Evolutionary conservation across 2,888 invertebrate species (phyloP), one percentile per base, ranked within the genome.

Genomic region (Dynastes hyllus): DNA sequence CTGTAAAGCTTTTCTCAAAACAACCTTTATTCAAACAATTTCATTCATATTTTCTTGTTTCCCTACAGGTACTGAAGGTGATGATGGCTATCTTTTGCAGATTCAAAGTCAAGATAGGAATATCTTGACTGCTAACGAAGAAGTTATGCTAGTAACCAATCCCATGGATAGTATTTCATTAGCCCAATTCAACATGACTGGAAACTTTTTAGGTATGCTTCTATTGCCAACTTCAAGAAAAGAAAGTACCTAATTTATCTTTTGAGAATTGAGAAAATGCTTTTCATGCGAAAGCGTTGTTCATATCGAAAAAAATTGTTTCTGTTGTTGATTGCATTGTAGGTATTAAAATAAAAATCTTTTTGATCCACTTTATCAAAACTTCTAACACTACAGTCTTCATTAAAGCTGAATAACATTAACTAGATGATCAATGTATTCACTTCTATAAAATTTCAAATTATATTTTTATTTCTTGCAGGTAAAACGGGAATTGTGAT

Each of bases 191-290:
- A 87, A 86, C 77, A 79, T 89, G 37, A 84, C 85, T 29, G 89
- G 88, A 61, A 85, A 85, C 77, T 89, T 89, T 83, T 84, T 89
- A 81, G 89, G 89, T 87, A 84, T 61, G 22, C 32, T 4, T 29
- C 5, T 16, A 53, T 3, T 16, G n/a, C 16, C 16, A 53, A 16
- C 53, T 53, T 53, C 4, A 2, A 53, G 2, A 13, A 51, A 51
- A 51, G 2, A 13, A 13, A n/a, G 51, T 51, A 51, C 22, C 22
- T 22, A 22, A 22, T 22, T 22, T 22, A 13, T 50, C 6, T 50
- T 50, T 50, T 70, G 32, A 32, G 32, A 32, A 32, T 32, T 32
- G 0, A 22, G 0, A 22, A 22, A 22, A 22, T 22, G 22, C 22
- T 22, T 22, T 22, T 22, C 22, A 32, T 32, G 2, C 32, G 32